Percentiles rank a stretch among this genome's conserved stretches.
Conservation (phyloP, 2,797 vertebrate genomes). For the Miichthys miiuy region DNA sequence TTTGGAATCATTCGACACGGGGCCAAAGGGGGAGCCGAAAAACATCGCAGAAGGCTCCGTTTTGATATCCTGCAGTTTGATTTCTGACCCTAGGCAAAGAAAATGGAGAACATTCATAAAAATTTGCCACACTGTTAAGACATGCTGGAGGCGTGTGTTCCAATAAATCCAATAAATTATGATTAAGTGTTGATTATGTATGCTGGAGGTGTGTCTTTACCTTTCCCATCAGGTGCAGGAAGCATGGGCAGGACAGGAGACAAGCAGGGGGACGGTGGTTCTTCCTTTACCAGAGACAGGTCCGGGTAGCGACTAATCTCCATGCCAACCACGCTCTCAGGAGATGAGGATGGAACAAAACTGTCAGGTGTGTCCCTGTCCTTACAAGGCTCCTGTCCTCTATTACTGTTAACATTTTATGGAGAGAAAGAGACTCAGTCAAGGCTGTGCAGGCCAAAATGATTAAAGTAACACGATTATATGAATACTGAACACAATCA, state of each 20-base stretch:
- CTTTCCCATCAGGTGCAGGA: constrained; percentile 92
- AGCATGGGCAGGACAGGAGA: constrained; percentile 97
- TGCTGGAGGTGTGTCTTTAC: constrained; percentile 73
- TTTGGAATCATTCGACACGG: constrained; percentile 90
- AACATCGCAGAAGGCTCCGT: constrained; percentile 89
- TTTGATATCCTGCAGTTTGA: constrained; percentile 92
- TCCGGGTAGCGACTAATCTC: constrained; percentile 97
- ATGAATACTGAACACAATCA: neutral
- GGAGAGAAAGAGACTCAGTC: constrained; percentile 7
- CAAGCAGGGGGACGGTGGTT: constrained; percentile 91
- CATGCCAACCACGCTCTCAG: constrained; percentile 96
- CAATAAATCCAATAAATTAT: constrained; percentile 5
- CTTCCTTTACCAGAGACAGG: constrained; percentile 93
- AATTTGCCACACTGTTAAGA: neutral
- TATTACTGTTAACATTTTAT: constrained; percentile 65
- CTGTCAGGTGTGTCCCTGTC: constrained; percentile 97
- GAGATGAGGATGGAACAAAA: constrained; percentile 98
- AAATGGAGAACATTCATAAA: neutral
- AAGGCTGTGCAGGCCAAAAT: constrained; percentile 9
- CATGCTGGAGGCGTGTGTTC: neutral
- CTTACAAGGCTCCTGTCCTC: constrained; percentile 93
- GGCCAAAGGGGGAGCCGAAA: constrained; percentile 90
- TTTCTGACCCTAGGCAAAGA: constrained; percentile 87
- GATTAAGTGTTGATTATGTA: constrained; percentile 6
- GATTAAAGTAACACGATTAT: neutral